phyloP scores from a whole-genome alignment of 2,113 vertebrate genomes.

The Prinia subflava region DNA sequence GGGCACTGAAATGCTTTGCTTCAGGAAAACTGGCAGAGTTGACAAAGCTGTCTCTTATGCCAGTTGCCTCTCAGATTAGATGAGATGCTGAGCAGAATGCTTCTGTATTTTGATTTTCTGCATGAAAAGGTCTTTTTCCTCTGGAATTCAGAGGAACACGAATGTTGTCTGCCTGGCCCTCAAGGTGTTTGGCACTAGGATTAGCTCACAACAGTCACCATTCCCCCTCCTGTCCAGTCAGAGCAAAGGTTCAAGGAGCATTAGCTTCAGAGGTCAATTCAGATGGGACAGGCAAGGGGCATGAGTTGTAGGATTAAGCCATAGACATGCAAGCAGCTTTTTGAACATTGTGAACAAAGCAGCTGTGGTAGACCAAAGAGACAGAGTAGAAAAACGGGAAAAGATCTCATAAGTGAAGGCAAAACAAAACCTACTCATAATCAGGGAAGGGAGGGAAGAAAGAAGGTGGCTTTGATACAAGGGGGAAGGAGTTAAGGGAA shows the following conservation, averaged over 20 bases:
- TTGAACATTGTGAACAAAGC: background rate
- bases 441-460: rapidly evolving
- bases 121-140: background rate
- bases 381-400: background rate
- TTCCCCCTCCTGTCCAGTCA: background rate
- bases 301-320: background rate
- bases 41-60: background rate
- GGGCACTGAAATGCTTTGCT: background rate
- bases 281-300: background rate
- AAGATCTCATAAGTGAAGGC: background rate
- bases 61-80: background rate
- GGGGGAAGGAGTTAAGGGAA: background rate
- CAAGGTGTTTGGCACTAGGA: background rate
- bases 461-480: background rate
- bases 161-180: background rate
- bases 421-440: background rate
- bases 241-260: background rate
- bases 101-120: background rate
- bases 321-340: background rate
- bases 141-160: background rate
- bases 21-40: background rate
- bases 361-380: background rate
- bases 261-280: background rate
- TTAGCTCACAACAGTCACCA: background rate
- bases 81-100: background rate